Evolutionary conservation across 1,140 invertebrate genomes (phyloP).

Genomic region (Zaprionus inermis): DNA sequence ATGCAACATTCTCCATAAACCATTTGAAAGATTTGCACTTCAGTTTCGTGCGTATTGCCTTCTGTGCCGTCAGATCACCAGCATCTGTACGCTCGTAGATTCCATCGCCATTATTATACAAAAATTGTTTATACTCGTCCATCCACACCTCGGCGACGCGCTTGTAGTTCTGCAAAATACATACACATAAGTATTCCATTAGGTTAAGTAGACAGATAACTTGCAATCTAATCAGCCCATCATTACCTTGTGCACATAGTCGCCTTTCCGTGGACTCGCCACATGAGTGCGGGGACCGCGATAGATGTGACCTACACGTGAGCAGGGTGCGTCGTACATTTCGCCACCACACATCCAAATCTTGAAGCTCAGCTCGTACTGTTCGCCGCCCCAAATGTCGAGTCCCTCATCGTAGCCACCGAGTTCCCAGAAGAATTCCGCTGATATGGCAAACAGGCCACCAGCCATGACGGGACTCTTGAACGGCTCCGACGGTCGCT

Average conservation of each 20-base stretch:
- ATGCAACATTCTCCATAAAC: constrained; percentile 98
- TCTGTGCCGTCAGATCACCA: constrained; percentile 93
- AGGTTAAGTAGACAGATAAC: not conserved
- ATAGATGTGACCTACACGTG: constrained; percentile 98
- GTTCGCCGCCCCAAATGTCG: constrained; percentile 98
- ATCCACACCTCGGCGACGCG: constrained; percentile 99
- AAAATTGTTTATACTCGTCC: constrained; percentile 97
- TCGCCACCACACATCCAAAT: constrained; percentile 96
- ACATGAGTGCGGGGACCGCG: constrained; percentile 67
- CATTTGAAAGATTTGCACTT: constrained; percentile 97
- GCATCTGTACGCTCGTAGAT: constrained; percentile 90
- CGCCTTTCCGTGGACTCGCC: constrained; percentile 65
- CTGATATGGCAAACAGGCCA: constrained; percentile 95
- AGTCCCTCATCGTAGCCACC: constrained; percentile 97
- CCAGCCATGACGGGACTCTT: constrained; percentile 97
- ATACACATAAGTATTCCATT: not conserved
- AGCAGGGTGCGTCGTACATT: constrained; percentile 96
- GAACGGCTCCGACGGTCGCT: constrained; percentile 94
- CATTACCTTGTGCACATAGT: constrained; percentile 75
- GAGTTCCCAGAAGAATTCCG: constrained; percentile 97
- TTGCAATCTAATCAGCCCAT: not conserved
- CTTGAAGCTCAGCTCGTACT: constrained; percentile 98
- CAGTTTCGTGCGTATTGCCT: constrained; percentile 89
- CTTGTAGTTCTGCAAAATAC: constrained; percentile 90
- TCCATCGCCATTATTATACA: constrained; percentile 91